phyloP scores from a whole-genome alignment of 2,113 vertebrate genomes.

The Ctenomys sociabilis region DNA sequence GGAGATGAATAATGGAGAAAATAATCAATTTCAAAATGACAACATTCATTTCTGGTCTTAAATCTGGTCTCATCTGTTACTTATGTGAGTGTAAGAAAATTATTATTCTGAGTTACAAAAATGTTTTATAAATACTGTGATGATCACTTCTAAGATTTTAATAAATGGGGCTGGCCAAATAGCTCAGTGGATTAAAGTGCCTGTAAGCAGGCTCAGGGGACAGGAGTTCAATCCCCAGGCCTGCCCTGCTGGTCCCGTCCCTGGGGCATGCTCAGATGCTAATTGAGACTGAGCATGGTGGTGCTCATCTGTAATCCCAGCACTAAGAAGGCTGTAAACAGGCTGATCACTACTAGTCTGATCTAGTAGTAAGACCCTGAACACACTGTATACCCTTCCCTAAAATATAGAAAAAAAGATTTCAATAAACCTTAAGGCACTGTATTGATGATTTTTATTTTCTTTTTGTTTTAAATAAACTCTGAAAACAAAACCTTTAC shows the following conservation, averaged over 20 bases:
- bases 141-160: background rate
- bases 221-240: too few relatives aligned
- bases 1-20: background rate
- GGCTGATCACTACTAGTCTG: too few relatives aligned
- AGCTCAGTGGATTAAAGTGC: too few relatives aligned
- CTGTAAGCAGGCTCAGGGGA: too few relatives aligned
- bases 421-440: background rate
- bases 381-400: too few relatives aligned
- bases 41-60: background rate
- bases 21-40: background rate
- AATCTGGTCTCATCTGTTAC: background rate
- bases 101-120: slow-evolving; percentile 21
- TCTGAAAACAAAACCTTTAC: background rate
- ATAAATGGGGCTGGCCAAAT: background rate
- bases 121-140: background rate
- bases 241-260: too few relatives aligned
- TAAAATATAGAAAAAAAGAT: background rate
- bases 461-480: slow-evolving; percentile 5
- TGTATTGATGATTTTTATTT: background rate
- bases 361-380: too few relatives aligned
- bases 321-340: too few relatives aligned
- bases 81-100: background rate
- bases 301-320: too few relatives aligned
- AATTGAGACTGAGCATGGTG: too few relatives aligned
- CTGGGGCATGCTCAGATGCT: too few relatives aligned